phyloP scores from a whole-genome alignment of 1,140 invertebrate genomes.

The Schlechtendalia chinensis region DNA sequence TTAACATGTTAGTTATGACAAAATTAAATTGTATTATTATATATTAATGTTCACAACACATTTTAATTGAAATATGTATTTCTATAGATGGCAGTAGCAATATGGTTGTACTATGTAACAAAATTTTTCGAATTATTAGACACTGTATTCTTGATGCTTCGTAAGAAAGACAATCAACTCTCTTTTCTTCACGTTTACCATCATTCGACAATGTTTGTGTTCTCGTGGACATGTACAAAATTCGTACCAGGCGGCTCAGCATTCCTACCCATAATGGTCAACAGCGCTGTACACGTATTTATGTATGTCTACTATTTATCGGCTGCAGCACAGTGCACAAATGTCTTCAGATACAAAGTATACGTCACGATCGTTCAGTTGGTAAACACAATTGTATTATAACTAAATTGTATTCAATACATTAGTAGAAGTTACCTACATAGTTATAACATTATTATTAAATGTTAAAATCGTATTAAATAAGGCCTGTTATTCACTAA shows the following conservation, averaged over 20 bases:
- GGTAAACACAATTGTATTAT: constrained; percentile 54
- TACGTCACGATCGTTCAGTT: constrained; percentile 84
- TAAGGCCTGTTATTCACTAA: no score
- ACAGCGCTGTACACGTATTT: constrained; percentile 82
- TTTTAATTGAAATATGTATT: no score
- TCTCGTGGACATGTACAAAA: constrained; percentile 96
- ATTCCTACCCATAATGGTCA: constrained; percentile 83
- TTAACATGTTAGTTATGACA: no score
- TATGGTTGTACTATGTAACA: constrained; percentile 97
- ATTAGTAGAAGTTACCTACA: neutral
- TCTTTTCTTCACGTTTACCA: constrained; percentile 90
- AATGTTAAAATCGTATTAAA: no score
- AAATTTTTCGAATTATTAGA: constrained; percentile 92
- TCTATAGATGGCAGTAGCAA: constrained; percentile 80
- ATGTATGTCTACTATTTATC: constrained; percentile 93
- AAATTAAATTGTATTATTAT: no score
- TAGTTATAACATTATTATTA: no score
- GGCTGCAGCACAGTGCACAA: constrained; percentile 75
- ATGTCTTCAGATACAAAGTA: constrained; percentile 92
- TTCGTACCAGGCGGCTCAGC: constrained; percentile 93
- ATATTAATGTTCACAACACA: no score
- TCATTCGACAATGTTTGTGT: constrained; percentile 86
- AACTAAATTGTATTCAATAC: neutral
- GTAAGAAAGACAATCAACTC: constrained; percentile 83
- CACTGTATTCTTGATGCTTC: constrained; percentile 85